Conservation (phyloP, 2,113 vertebrate species). For the Aplodontia rufa region DNA sequence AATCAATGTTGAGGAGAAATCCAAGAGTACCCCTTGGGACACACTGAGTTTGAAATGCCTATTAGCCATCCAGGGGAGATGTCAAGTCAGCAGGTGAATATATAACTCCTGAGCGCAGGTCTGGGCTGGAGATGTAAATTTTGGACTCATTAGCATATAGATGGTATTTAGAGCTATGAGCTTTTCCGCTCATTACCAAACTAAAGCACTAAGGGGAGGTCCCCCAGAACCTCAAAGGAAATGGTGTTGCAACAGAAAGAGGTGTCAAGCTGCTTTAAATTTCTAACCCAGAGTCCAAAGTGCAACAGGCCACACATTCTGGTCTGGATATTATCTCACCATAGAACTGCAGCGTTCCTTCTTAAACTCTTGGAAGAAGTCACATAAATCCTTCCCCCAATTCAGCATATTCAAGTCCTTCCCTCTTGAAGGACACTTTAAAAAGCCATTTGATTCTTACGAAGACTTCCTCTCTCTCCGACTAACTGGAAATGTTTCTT, state of each 20-base stretch:
- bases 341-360: background rate
- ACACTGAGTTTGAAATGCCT: background rate
- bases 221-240: background rate
- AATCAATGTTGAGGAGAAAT: background rate
- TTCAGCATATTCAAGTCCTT: background rate
- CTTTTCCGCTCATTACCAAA: slow-evolving; percentile 54
- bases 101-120: background rate
- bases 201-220: slow-evolving; percentile 9
- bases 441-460: background rate
- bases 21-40: background rate
- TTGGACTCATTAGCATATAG: slow-evolving; percentile 48
- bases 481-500: background rate
- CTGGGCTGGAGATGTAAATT: slow-evolving; percentile 51
- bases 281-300: background rate
- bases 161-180: slow-evolving; percentile 60
- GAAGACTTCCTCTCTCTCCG: background rate
- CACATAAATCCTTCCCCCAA: background rate
- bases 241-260: slow-evolving; percentile 11
- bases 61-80: background rate
- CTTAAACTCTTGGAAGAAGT: background rate
- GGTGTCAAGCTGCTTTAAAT: background rate
- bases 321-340: background rate
- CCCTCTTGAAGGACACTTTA: background rate
- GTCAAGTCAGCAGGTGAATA: slow-evolving; percentile 5
- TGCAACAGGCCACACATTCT: too few species aligned